Conservation (phyloP, 2,113 vertebrate genomes). For the Embiotoca jacksoni region DNA sequence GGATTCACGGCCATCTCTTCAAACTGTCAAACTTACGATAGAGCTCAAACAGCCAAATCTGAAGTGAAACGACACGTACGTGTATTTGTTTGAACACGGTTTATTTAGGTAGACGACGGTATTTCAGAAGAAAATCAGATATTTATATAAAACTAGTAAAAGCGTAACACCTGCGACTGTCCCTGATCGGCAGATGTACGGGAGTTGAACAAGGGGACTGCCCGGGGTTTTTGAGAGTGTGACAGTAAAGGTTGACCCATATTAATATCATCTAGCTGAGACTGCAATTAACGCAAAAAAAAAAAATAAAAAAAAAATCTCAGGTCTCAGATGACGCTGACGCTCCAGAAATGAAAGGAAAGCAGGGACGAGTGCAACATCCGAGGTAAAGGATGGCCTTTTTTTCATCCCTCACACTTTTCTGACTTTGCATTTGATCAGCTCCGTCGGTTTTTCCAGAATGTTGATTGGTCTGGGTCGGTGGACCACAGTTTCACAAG, state of each 20-base stretch:
- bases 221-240: background rate
- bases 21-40: background rate
- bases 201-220: background rate
- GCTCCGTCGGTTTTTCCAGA: background rate
- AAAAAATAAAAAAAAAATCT: too few species aligned
- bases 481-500: background rate
- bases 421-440: background rate
- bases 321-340: constrained; percentile 21
- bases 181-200: background rate
- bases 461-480: background rate
- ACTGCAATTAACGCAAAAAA: background rate
- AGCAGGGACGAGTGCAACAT: background rate
- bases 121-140: background rate
- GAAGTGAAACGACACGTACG: too few species aligned
- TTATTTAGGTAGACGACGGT: background rate
- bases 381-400: too few species aligned
- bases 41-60: too few species aligned
- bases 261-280: constrained; percentile 16
- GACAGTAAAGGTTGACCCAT: rapidly evolving
- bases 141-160: background rate
- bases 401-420: too few species aligned
- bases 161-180: too few species aligned
- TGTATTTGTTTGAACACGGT: background rate
- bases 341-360: background rate
- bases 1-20: background rate